Evolutionary conservation across 2,113 vertebrate species (phyloP), one percentile per base, ranked within the genome.

Genomic region (Castor canadensis): DNA sequence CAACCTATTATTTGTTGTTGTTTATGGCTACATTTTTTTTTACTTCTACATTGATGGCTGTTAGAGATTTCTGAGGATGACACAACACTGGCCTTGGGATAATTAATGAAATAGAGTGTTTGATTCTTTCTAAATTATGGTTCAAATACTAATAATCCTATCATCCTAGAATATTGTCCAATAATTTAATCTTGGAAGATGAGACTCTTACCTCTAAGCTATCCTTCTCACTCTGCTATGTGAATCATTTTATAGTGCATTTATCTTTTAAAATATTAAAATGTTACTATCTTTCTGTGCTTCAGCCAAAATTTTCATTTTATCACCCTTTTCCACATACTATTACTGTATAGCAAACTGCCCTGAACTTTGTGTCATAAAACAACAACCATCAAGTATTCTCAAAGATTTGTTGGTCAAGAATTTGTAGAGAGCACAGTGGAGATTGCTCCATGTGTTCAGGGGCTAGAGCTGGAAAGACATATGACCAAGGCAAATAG

Each of bases 261-360:
- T 89, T 86, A 76, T 71, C 52, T 95, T 83, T 77, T 49, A 49
- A 56, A 9, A 66, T 81, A 67, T 94, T 56, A 94, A 88, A 20
- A 72, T 40, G 38, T 85, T 58, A 38, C 22, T 60, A 91, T 0
- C 6, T 91, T 92, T 79, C 30, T 58, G 28, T 40, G 28, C 76
- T 83, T 84, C 6, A 71, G 5, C 10, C 22, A 60, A 72, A 45
- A 66, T 45, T 64, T 45, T 91, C 56, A 5, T 69, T 89, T 87
- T 47, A 72, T 82, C 28, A 83, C 87, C 60, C 28, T 66, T 54
- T 96, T 49, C 40, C 19, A 77, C 24, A 77, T 87, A 77, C 22
- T 95, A 49, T 56, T 66, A 60, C 52, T 71, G 6, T 26, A 77
- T 76, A 87, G 69, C 13, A 82, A 82, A 47, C 32, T 69, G 54